phyloP scores from a whole-genome alignment of 2,797 vertebrate genomes.

The Sebastes hubbsi region DNA sequence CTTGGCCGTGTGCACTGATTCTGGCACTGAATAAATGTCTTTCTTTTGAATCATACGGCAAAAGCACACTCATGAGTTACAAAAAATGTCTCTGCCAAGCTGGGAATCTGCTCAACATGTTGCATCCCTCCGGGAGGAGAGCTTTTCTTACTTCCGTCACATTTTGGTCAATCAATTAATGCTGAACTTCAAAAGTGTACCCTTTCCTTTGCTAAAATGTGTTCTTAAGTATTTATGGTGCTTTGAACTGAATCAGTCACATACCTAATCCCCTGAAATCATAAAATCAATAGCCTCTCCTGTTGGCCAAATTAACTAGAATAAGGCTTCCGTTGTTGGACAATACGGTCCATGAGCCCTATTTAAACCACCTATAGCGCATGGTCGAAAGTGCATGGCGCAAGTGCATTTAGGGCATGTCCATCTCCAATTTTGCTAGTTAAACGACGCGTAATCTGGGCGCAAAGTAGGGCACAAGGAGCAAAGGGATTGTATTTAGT shows the following conservation, averaged over 20 bases:
- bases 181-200: not conserved
- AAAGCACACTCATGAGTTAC: not conserved
- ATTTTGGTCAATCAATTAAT: not conserved
- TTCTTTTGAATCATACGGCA: not conserved
- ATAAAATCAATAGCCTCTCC: not conserved
- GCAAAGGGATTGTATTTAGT: too few relatives aligned
- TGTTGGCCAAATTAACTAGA: not conserved
- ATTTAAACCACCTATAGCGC: not conserved
- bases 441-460: too few relatives aligned
- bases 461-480: too few relatives aligned
- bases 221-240: not conserved
- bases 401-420: too few relatives aligned
- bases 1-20: conserved; percentile 12
- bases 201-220: not conserved
- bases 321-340: not conserved
- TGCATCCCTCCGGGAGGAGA: not conserved
- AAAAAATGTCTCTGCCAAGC: not conserved
- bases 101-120: conserved; percentile 9
- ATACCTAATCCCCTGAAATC: not conserved
- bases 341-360: not conserved
- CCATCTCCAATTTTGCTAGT: too few relatives aligned
- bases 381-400: too few relatives aligned
- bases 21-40: conserved; percentile 5
- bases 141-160: not conserved
- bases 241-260: not conserved